A percentile compares a stretch with the other conserved stretches of the same genome.
Conservation (phyloP, 1,140 invertebrate species). For the Eulimnadia texana region DNA sequence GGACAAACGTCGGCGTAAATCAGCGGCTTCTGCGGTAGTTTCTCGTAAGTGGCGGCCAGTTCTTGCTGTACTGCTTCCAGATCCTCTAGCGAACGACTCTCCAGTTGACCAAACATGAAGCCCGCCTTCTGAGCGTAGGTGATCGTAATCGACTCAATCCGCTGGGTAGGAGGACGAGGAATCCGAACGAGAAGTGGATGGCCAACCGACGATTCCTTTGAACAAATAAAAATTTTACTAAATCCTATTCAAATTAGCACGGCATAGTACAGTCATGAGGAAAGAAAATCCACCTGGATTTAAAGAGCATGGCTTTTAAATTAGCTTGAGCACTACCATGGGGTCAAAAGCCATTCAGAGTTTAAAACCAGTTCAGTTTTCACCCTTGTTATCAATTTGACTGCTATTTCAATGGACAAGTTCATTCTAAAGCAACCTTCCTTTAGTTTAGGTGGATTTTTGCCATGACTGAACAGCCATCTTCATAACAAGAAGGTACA, state of each 20-base stretch:
- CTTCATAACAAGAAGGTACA: no score
- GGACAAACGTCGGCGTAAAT: slow-evolving; percentile 14
- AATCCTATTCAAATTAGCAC: not conserved
- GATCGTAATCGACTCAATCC: not conserved
- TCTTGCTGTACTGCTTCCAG: slow-evolving; percentile 6
- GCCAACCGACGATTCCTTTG: not conserved
- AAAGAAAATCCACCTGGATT: no score
- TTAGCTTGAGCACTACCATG: no score
- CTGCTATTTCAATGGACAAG: no score
- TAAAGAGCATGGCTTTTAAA: no score
- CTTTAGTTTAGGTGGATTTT: no score
- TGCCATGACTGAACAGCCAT: no score
- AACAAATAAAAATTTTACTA: not conserved
- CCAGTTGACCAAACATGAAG: slow-evolving; percentile 14
- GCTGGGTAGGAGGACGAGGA: not conserved
- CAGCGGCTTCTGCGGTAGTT: not conserved
- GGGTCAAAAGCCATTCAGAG: no score
- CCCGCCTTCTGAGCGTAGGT: not conserved
- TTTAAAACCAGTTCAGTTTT: no score
- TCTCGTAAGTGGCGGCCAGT: not conserved
- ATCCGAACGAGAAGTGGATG: not conserved
- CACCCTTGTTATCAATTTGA: no score
- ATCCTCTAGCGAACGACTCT: not conserved
- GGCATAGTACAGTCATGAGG: no score
- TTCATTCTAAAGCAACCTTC: no score